Percentiles rank a stretch among this genome's conserved stretches.
Evolutionary conservation across 30 jellyfish, hydroid and myxozoan genomes (phyloP).

Genomic region (Nemopilema nomurai): DNA sequence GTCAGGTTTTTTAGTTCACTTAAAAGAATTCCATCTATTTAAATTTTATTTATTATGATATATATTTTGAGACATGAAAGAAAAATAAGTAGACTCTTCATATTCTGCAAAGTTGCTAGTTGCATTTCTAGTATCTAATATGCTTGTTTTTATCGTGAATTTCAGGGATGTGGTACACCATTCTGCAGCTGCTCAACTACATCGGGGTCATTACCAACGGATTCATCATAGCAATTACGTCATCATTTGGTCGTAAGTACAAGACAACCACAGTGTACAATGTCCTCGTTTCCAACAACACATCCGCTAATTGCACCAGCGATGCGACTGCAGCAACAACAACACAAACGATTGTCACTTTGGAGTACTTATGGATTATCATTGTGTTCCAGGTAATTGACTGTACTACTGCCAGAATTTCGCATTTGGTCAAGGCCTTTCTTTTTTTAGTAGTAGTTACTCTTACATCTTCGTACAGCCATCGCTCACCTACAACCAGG

Average conservation of each 20-base stretch:
- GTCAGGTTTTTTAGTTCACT: too few relatives aligned
- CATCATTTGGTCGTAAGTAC: slow-evolving; percentile 81
- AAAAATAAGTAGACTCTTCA: too few relatives aligned
- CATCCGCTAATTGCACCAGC: slow-evolving; percentile 31
- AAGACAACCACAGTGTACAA: slow-evolving; percentile 26
- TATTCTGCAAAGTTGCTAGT: neutral
- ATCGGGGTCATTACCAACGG: slow-evolving; percentile 88
- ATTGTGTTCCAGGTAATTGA: slow-evolving; percentile 73
- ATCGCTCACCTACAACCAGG: too few relatives aligned
- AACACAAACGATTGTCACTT: slow-evolving; percentile 27
- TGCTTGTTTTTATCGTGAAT: too few relatives aligned
- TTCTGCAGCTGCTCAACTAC: slow-evolving; percentile 70
- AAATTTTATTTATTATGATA: too few relatives aligned
- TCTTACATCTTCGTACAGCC: too few relatives aligned
- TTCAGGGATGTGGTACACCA: slow-evolving; percentile 89
- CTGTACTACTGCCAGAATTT: too few relatives aligned
- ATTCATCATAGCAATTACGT: slow-evolving; percentile 70
- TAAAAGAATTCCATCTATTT: too few relatives aligned
- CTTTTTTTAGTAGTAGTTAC: too few relatives aligned
- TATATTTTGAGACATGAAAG: too few relatives aligned
- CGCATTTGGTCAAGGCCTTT: too few relatives aligned
- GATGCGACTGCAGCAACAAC: slow-evolving; percentile 9
- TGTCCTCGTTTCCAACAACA: slow-evolving; percentile 34
- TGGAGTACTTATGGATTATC: slow-evolving; percentile 76
- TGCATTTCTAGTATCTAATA: neutral